These are phyloP conservation scores for Gymnoscelis rufifasciata DNA, from an alignment of 2,888 invertebrate species.

Conservation along the genomic window DNA sequence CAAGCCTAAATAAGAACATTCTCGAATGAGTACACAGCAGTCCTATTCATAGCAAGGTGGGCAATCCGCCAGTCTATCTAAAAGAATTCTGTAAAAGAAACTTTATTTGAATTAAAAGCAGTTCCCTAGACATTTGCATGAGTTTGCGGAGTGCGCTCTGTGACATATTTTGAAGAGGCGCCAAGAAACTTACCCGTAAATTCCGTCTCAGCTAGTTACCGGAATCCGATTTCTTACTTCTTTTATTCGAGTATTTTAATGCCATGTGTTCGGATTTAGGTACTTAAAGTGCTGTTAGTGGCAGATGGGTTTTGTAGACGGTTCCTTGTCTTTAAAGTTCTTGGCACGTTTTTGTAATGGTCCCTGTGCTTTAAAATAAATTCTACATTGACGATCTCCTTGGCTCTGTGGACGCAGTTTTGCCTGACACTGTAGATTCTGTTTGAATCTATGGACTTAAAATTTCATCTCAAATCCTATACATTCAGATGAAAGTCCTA, in stretches of 20 bases:
- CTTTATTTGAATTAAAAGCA: constrained; percentile 41
- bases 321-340: neutral
- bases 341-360: neutral
- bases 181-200: constrained; percentile 38
- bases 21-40: constrained; percentile 14
- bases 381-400: no score
- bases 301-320: neutral
- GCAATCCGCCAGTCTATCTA: constrained; percentile 21
- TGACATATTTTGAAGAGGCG: constrained; percentile 39
- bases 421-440: no score
- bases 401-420: no score
- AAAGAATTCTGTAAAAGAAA: constrained; percentile 28
- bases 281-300: constrained; percentile 4
- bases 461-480: no score
- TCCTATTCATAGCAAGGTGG: constrained; percentile 20
- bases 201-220: constrained; percentile 19
- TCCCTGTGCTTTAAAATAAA: neutral
- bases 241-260: constrained; percentile 17
- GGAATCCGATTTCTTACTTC: constrained; percentile 10
- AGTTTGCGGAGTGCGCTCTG: constrained; percentile 28
- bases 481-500: no score
- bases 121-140: constrained; percentile 36
- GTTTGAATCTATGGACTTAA: no score
- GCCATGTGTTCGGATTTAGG: constrained; percentile 10
- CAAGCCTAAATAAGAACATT: constrained; percentile 6